A percentile compares a stretch with the other conserved stretches of the same genome.
Conservation (phyloP, 2,888 invertebrate genomes). For the Melieria crassipennis region DNA sequence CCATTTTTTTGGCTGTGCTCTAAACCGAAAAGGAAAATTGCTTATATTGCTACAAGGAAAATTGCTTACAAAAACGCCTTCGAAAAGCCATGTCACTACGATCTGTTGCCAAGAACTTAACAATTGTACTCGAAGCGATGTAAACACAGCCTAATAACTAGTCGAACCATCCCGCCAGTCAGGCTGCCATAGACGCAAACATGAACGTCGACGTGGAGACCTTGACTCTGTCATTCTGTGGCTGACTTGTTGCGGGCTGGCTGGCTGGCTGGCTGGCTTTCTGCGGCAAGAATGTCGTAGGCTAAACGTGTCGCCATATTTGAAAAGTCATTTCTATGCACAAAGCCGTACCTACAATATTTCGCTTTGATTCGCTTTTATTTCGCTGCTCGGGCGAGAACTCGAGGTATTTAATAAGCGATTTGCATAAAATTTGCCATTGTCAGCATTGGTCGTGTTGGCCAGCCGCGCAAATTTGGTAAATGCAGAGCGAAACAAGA, state of each 20-base stretch:
- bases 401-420: conserved; percentile 14
- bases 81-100: no score
- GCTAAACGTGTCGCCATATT: conserved; percentile 18
- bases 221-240: conserved; percentile 15
- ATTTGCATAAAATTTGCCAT: conserved; percentile 21
- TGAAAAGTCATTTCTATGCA: conserved; percentile 6
- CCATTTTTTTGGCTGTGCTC: no score
- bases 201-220: conserved; percentile 7
- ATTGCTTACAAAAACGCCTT: no score
- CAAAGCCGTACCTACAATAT: no score
- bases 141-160: no score
- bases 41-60: no score
- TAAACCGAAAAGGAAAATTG: no score
- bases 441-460: not conserved
- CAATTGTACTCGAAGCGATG: no score
- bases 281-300: conserved; percentile 10
- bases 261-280: no score
- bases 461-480: conserved; percentile 9
- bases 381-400: not conserved
- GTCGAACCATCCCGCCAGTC: no score
- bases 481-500: conserved; percentile 21
- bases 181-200: not conserved
- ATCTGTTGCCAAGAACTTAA: no score
- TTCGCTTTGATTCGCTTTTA: not conserved
- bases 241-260: not conserved